Evolutionary conservation across 1,140 invertebrate genomes (phyloP), one percentile per base, ranked within the genome.

Genomic region (Papilio aristodemus): DNA sequence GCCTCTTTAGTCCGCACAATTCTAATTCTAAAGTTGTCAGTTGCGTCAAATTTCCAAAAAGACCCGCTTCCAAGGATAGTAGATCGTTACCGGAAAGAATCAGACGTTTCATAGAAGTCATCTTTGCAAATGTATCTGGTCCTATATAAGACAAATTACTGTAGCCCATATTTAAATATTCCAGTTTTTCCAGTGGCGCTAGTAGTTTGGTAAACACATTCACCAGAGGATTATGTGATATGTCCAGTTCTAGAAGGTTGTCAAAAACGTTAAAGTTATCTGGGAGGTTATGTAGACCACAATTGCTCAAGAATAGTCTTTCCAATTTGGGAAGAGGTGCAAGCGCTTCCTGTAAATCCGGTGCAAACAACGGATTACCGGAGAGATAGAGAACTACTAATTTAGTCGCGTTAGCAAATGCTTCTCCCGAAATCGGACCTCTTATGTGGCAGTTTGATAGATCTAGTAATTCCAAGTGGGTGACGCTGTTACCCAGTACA

Each of bases 151-250:
- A 94, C 9, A 95, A 86, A 79, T 94, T 94, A 84, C 95, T 95
- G 75, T 95, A 95, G 7, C 95, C 94, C 94, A 95, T 95, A 77
- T 95, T 95, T 9, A 95, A 85, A 78, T 94, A 94, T 85, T 95
- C 93, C 10, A 95, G 84, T 19, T 93, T 93, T 41, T 93, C 93
- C 1, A 95, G 80, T 0, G 95, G 95, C 0, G 93, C 93, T n/a
- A 95, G 83, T 13, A 95, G 80, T 76, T 91, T 93, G 11, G 94
- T 94, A 77, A 95, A 95, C 0, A 94, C 95, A 77, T 95, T 93
- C 25, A 93, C 93, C 0, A 95, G 78, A 1, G 95, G 94, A 89
- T 95, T 95, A 70, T 94, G 92, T 0, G 94, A 95, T 71, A 95
- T 94, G 75, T 95, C 94, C 22, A 95, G 90, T 77, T 95, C 94